Conservation (phyloP, 1,140 invertebrate genomes). For the Drosophila pseudoananassae region DNA sequence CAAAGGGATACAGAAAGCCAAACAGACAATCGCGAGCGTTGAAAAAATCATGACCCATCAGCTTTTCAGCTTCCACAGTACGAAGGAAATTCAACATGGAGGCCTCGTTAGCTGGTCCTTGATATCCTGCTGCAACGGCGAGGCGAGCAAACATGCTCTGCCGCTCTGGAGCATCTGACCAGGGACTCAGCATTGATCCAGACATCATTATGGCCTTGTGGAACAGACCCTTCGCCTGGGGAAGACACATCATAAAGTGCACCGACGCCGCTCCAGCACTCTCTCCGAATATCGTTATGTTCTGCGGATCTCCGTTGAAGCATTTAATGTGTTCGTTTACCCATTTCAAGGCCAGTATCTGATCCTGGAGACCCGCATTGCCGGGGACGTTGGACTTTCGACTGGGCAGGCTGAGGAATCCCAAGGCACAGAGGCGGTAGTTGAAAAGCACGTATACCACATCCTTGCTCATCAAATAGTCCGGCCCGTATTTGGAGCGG, state of each 20-base stretch:
- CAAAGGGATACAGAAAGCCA: constrained; percentile 58
- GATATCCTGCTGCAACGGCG: constrained; percentile 55
- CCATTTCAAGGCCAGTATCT: constrained; percentile 83
- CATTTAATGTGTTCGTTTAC: constrained; percentile 70
- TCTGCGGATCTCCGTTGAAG: constrained; percentile 68
- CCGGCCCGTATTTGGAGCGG: constrained; percentile 85
- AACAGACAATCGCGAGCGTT: constrained; percentile 33
- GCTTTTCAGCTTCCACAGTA: constrained; percentile 86
- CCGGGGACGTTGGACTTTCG: constrained; percentile 80
- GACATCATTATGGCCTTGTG: constrained; percentile 87
- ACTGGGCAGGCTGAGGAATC: constrained; percentile 86
- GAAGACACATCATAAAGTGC: constrained; percentile 68
- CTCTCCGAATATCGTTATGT: constrained; percentile 79
- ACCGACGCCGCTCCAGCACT: constrained; percentile 79
- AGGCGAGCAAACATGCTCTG: constrained; percentile 34
- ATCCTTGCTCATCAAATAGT: constrained; percentile 87
- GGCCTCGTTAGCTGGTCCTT: constrained; percentile 60
- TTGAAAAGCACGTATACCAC: constrained; percentile 89
- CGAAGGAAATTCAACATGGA: constrained; percentile 82
- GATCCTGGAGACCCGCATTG: constrained; percentile 86
- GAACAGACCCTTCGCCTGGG: constrained; percentile 84
- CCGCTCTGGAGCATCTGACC: constrained; percentile 38
- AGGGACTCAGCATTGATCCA: constrained; percentile 85
- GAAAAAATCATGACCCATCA: constrained; percentile 62
- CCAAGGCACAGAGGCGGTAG: constrained; percentile 88